Base-by-base conservation (phyloP, 2,888 invertebrate genomes). In the Latheticus oryzae region DNA sequence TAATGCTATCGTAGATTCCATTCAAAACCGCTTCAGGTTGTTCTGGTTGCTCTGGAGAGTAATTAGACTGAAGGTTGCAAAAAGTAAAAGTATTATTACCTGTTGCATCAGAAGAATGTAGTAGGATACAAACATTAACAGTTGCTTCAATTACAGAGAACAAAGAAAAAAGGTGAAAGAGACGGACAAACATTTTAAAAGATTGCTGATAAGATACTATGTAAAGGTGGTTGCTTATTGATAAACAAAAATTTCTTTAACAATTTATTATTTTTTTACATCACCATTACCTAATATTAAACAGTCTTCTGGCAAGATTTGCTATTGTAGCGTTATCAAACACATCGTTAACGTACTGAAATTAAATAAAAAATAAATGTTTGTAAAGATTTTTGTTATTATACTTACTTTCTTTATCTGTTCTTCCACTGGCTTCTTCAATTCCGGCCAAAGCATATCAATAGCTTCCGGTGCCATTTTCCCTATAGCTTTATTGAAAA, bases 381-480 rank as follows among this genome's bases (percentile, higher is more conserved):
- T 30, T 24, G 32, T 38, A 1, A 23, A 12, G 19, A 3, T 9
- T 28, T 24, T 26, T 32, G 16, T 38, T 15, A 11, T 16, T n/a
- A 17, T 47, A 65, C 68, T 72, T 71, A 79, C 79, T 47, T 72
- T 67, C 55, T 70, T 74, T 7, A 78, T 63, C 67, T 77, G 74
- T 58, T 71, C 64, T 28, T 77, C 72, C 12, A 79, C 69, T 7
- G 75, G 74, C 8, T 72, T 70, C 61, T 76, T 77, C 7, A 79
- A 68, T 62, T 78, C 77, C 1, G 78, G 78, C 79, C 79, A 79
- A n/a, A 79, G 62, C 40, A 76, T 75, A 40, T 77, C 75, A 17
- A 79, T 60, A 16, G 76, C 78, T 65, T 77, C 75, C 13, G 79
- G 79, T 8, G 77, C 77, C 58, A 79, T 61, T 45, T 68, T 67